Base-by-base conservation (phyloP, 2,888 invertebrate genomes). In the Meiosimyza platycephala region DNA sequence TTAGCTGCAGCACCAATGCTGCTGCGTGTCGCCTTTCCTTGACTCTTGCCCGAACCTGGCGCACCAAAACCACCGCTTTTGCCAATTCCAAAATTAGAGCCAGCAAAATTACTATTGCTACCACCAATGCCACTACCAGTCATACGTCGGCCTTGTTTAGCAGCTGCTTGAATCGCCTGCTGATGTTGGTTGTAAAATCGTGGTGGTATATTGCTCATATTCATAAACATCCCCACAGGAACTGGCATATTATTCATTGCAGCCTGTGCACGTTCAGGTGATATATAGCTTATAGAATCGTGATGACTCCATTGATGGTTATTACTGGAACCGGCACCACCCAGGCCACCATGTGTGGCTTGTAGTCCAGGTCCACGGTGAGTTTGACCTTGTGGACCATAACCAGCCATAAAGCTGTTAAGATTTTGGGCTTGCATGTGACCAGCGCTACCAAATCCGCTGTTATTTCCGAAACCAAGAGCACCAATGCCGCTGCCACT, bases 191-290 rank as follows among this genome's bases (percentile, higher is more conserved):
- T 93, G 83, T 92, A 93, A 86, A 93, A 93, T 7, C 93, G 88
- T 0, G 93, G 93, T 48, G 93, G 93, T 72, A 93, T 91, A 80
- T 92, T 93, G 15, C 92, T 91, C 93, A 94, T 96, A 86, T 94
- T 96, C 92, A 97, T 94, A 80, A 96, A 94, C 95, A 98, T 97
- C 57, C 97, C 96, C 63, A 96, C 94, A 0, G 97, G 95, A 5
- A 98, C 96, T 0, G 98, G 97, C 78, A 97, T 90, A 79, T 94
- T 94, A 80, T 93, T 93, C 85, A 93, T 89, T 51, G 92, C 89
- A 0, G 92, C 91, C 74, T 93, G 93, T 0, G 92, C 92, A 28
- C 94, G 90, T 83, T 95, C 96, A 0, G 94, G 94, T 9, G 95
- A 95, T 78, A 98, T 98, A 88, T 95, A 97, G 68, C 96, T 95